A percentile compares a stretch with the other conserved stretches of the same genome.
Conservation (phyloP, 2,797 vertebrate species). For the Mus caroli region DNA sequence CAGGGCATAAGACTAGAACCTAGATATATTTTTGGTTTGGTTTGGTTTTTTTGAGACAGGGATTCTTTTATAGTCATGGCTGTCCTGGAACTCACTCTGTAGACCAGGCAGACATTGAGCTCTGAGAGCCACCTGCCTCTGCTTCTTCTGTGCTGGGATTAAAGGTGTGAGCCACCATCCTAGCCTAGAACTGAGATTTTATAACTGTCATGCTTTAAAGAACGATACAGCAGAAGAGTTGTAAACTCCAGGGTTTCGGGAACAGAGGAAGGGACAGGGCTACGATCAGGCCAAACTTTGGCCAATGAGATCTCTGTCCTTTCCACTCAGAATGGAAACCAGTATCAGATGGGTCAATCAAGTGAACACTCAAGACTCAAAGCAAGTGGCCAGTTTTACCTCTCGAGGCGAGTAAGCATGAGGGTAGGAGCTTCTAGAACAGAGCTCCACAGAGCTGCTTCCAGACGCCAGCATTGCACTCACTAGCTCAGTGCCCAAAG, state of each 20-base stretch:
- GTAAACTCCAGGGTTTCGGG: neutral
- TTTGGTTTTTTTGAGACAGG: neutral
- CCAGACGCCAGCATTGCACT: neutral
- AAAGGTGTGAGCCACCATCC: neutral
- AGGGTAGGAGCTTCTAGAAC: neutral
- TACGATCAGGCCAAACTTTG: neutral
- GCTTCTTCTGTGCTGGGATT: neutral
- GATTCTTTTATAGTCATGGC: neutral
- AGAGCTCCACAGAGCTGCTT: neutral
- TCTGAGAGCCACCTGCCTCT: neutral
- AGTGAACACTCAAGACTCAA: neutral
- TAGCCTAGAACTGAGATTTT: neutral
- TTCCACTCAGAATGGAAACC: conserved; percentile 1
- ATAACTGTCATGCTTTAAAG: neutral
- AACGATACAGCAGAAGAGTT: neutral
- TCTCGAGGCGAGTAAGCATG: no score
- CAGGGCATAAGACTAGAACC: neutral
- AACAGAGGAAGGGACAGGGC: neutral
- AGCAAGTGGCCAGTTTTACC: neutral
- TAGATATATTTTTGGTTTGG: neutral
- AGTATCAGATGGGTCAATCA: neutral
- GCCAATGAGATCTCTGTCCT: neutral
- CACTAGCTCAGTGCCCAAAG: neutral
- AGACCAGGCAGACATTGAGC: neutral
- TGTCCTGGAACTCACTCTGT: neutral